Conservation (phyloP, 2,797 vertebrate species). For the Heteromormyrus szaboi region DNA sequence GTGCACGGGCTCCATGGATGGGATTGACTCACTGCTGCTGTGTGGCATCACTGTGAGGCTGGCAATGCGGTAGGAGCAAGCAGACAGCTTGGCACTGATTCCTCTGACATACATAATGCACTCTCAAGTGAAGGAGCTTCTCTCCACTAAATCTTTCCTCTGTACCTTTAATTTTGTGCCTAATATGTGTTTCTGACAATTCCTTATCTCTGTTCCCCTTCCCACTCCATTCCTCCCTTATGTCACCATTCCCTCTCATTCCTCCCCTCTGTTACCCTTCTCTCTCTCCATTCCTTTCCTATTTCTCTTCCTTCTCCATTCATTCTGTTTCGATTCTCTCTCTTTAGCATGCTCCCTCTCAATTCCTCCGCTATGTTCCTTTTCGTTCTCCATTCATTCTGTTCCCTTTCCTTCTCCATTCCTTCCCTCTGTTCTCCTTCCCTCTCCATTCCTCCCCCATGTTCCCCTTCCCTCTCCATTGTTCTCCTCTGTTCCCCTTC, state of each 20-base stretch:
- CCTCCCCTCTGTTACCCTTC: neutral
- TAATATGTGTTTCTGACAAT: neutral
- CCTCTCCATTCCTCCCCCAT: neutral
- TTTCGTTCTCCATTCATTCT: neutral
- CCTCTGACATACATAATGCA: slow-evolving; percentile 39
- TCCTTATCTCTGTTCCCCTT: neutral
- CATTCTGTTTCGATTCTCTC: neutral
- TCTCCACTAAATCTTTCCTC: neutral
- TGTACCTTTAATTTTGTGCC: neutral
- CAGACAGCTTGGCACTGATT: slow-evolving; percentile 38
- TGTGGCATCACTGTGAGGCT: neutral
- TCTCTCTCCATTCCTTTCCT: neutral
- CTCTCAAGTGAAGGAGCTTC: neutral
- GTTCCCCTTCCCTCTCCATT: neutral
- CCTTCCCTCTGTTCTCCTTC: neutral
- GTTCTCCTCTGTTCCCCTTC: neutral
- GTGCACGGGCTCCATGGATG: neutral
- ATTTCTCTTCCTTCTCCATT: neutral
- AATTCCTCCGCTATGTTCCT: neutral
- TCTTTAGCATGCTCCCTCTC: neutral
- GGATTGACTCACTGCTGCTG: neutral
- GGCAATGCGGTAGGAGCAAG: slow-evolving; percentile 4
- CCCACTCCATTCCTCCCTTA: neutral
- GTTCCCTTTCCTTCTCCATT: neutral
- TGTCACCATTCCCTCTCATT: neutral